Conservation (phyloP, 2,113 vertebrate species). For the Jacana jacana region DNA sequence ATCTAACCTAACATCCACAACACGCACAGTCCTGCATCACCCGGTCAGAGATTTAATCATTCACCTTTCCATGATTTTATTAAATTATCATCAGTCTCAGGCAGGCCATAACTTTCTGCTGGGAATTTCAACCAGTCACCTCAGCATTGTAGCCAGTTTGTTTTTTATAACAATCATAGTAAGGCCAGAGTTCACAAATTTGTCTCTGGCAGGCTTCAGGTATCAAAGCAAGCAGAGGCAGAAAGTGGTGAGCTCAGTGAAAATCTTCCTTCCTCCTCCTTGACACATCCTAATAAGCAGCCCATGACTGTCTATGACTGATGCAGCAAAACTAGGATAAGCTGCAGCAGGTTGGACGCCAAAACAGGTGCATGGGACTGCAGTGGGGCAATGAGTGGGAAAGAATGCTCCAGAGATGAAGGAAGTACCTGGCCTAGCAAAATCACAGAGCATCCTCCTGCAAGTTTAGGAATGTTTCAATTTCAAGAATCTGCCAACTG, state of each 20-base stretch:
- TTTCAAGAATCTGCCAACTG: background rate
- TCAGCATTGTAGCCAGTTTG: background rate
- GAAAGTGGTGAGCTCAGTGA: background rate
- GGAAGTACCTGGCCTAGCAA: background rate
- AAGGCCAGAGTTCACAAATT: background rate
- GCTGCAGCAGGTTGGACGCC: background rate
- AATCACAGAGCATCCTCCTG: background rate
- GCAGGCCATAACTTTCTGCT: background rate
- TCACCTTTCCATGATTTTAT: background rate
- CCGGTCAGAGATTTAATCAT: background rate
- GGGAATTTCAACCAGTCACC: background rate
- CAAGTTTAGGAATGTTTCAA: background rate
- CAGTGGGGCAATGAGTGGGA: fast-evolving
- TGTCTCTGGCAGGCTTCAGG: background rate
- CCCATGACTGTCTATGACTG: background rate
- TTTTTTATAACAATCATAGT: background rate
- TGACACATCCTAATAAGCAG: background rate
- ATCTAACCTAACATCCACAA: background rate
- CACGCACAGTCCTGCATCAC: background rate
- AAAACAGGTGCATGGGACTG: background rate
- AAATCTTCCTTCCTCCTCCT: background rate
- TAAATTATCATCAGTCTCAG: background rate
- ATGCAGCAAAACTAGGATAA: background rate
- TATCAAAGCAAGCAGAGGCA: background rate
- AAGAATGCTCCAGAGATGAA: background rate